Conservation (phyloP, 2,797 vertebrate species). For the Bovichtus variegatus region DNA sequence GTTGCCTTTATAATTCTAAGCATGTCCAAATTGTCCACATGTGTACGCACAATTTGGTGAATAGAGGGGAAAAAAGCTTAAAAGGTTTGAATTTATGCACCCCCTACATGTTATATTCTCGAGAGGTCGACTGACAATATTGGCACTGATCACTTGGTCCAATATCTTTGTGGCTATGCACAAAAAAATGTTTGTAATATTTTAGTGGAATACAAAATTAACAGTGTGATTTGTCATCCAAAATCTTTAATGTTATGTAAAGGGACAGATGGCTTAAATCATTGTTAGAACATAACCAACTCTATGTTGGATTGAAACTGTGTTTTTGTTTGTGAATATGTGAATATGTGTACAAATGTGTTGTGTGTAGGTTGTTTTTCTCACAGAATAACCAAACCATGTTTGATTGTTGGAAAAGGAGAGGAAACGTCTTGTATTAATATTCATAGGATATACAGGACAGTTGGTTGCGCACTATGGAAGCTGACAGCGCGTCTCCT, state of each 20-base stretch:
- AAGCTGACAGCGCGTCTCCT: conserved; percentile 18
- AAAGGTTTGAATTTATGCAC: no score
- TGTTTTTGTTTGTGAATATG: not conserved
- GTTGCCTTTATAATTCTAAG: no score
- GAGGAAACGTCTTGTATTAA: not conserved
- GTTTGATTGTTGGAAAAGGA: not conserved
- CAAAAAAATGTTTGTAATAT: not conserved
- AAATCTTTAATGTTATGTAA: not conserved
- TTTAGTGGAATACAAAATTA: not conserved
- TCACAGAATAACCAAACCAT: not conserved
- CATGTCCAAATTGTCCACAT: no score
- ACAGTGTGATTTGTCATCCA: not conserved
- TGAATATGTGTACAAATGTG: no score
- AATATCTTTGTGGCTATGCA: not conserved
- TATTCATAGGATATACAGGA: conserved; percentile 9
- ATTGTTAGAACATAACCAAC: no score
- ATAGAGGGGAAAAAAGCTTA: no score
- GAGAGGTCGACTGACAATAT: not conserved
- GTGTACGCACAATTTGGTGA: no score
- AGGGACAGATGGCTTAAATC: not conserved
- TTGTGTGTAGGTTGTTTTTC: not conserved
- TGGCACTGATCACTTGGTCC: not conserved
- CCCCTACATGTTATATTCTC: not conserved
- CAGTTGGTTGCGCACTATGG: not conserved
- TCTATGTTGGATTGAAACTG: not conserved